Conservation (phyloP, 2,113 vertebrate species). For the Phalacrocorax pelagicus region DNA sequence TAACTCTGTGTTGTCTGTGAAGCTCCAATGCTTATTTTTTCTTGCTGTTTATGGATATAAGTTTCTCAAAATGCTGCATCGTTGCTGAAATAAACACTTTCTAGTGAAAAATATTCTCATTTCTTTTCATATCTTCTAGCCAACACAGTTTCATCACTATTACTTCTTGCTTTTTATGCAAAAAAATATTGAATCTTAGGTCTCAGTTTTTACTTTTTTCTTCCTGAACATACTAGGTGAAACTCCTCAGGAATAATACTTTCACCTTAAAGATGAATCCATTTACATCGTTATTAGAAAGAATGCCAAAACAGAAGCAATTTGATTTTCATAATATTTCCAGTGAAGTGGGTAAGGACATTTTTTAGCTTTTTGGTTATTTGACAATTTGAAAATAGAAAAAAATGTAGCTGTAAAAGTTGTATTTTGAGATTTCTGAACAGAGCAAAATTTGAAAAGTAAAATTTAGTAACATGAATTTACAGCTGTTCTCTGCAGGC, state of each 20-base stretch:
- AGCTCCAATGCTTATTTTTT: neutral
- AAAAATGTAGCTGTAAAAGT: neutral
- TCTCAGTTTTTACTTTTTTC: neutral
- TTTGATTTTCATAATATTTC: slow-evolving; percentile 32
- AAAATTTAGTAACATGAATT: neutral
- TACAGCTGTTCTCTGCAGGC: neutral
- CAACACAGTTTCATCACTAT: neutral
- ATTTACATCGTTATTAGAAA: neutral
- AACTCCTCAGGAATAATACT: neutral
- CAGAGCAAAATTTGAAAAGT: neutral
- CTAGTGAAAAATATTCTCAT: slow-evolving; percentile 18
- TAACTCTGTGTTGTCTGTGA: neutral
- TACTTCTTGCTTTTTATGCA: slow-evolving; percentile 1
- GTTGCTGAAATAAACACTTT: slow-evolving; percentile 18
- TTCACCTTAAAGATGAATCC: neutral
- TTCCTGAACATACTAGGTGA: neutral
- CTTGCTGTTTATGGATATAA: neutral
- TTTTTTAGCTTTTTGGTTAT: neutral
- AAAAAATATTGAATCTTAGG: neutral
- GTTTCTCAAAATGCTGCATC: neutral
- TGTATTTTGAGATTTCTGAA: neutral
- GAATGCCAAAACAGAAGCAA: neutral
- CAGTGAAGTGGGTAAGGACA: neutral
- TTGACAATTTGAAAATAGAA: neutral
- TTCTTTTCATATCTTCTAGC: slow-evolving; percentile 25